Evolutionary conservation across 2,113 vertebrate genomes (phyloP).

Genomic region (Clarias magur): DNA sequence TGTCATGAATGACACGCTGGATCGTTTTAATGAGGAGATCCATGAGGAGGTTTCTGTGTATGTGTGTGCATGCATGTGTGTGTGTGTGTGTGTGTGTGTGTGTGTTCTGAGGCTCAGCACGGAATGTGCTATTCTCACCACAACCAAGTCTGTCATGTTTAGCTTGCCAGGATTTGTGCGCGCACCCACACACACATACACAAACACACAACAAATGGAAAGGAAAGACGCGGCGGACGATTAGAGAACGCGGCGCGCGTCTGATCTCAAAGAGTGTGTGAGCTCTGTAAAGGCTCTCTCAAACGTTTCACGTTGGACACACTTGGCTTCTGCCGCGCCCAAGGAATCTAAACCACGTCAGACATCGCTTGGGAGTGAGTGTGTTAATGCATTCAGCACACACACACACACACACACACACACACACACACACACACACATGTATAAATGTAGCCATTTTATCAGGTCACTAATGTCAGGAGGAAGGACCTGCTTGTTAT

Average conservation of each 20-base stretch:
- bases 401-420: constrained; percentile 65
- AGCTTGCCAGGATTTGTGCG: constrained; percentile 36
- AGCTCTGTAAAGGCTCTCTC: constrained; percentile 22
- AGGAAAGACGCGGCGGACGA: constrained; percentile 35
- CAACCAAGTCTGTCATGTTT: constrained; percentile 41
- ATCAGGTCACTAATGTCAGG: constrained; percentile 63
- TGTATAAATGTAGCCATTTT: constrained; percentile 68
- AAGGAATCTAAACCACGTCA: constrained; percentile 42
- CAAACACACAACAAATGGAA: constrained; percentile 9
- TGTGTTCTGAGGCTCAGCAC: constrained; percentile 20
- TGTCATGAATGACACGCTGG: constrained; percentile 26
- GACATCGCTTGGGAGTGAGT: constrained; percentile 40
- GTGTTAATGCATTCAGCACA: constrained; percentile 58
- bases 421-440: constrained; percentile 64
- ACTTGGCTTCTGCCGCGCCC: neutral
- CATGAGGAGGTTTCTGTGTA: constrained; percentile 17
- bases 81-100: constrained; percentile 28
- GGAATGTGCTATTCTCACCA: constrained; percentile 44
- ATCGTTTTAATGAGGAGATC: constrained; percentile 21
- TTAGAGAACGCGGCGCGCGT: constrained; percentile 37
- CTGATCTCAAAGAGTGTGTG: constrained; percentile 8
- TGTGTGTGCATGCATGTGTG: constrained; percentile 2
- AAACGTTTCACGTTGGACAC: neutral
- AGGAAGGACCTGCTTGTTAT: constrained; percentile 47
- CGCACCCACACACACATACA: constrained; percentile 19